Conservation (phyloP, 2,113 vertebrate species). For the Euleptes europaea region DNA sequence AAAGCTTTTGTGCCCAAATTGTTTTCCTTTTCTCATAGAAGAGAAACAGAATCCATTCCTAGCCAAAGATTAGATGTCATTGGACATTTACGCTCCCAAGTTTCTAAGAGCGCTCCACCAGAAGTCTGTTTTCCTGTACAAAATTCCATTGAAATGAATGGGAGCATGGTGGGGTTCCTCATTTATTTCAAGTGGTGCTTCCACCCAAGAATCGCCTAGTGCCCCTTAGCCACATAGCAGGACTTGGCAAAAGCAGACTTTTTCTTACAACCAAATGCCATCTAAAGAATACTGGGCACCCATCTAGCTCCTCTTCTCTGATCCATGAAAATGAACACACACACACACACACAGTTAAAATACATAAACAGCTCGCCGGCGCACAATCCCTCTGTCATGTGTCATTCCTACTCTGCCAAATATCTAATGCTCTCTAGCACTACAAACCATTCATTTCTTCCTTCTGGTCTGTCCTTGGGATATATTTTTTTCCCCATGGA, state of each 20-base stretch:
- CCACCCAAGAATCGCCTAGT: neutral
- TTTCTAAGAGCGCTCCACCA: neutral
- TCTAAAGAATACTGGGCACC: neutral
- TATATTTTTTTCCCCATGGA: conserved; percentile 15
- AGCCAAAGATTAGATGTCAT: neutral
- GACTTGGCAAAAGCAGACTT: neutral
- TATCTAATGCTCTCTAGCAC: neutral
- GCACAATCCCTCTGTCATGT: neutral
- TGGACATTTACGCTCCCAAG: neutral
- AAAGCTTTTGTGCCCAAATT: neutral
- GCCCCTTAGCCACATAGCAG: neutral
- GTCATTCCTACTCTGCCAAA: neutral
- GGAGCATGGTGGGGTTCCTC: neutral
- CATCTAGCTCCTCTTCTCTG: neutral
- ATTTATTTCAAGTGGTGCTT: neutral
- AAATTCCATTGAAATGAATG: neutral
- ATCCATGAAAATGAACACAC: neutral
- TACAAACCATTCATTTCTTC: neutral
- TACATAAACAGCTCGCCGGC: neutral
- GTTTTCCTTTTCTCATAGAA: neutral
- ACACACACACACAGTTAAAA: neutral
- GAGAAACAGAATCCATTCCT: too few relatives aligned
- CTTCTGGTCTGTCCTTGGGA: conserved; percentile 42
- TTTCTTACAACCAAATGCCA: neutral
- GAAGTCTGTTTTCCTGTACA: neutral